A percentile compares a stretch with the other conserved stretches of the same genome.
phyloP scores from a whole-genome alignment of 2,888 invertebrate species.

The Archaeoteleia sp. region DNA sequence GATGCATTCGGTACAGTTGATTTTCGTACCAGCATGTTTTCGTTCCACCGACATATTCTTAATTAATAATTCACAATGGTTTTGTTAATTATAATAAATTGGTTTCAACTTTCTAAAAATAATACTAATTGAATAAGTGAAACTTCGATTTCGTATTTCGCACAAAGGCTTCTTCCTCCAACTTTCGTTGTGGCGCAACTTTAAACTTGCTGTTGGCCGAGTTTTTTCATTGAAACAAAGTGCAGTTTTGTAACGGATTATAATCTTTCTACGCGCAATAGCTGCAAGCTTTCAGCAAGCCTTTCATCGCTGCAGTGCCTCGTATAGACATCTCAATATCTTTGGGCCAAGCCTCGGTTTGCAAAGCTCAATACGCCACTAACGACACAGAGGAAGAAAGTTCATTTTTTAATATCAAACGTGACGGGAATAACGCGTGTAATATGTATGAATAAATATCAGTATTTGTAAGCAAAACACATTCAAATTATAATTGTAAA shows the following conservation, averaged over 20 bases:
- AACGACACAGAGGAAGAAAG: slow-evolving; percentile 48
- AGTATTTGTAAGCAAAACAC: too few relatives aligned
- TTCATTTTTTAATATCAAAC: neutral
- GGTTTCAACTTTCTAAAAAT: too few relatives aligned
- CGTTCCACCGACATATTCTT: too few relatives aligned
- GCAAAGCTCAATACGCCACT: slow-evolving; percentile 48
- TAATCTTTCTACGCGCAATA: slow-evolving; percentile 50
- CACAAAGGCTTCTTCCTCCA: slow-evolving; percentile 11
- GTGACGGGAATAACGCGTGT: too few relatives aligned
- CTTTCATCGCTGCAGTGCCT: slow-evolving; percentile 40
- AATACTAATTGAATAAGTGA: too few relatives aligned
- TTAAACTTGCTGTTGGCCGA: slow-evolving; percentile 14
- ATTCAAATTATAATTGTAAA: too few relatives aligned
- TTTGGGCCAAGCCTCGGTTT: slow-evolving; percentile 39
- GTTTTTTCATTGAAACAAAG: slow-evolving; percentile 34
- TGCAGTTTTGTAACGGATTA: slow-evolving; percentile 38
- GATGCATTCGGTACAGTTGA: too few relatives aligned
- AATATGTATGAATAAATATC: too few relatives aligned
- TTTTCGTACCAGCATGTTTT: too few relatives aligned
- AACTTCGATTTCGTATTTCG: neutral
- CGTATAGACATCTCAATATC: slow-evolving; percentile 43
- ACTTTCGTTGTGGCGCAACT: slow-evolving; percentile 23
- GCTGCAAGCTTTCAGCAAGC: slow-evolving; percentile 54
- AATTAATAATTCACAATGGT: too few relatives aligned
- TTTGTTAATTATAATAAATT: too few relatives aligned